These are phyloP conservation scores for Nerophis ophidion DNA, from an alignment of 2,113 vertebrate species.

Conservation along the genomic window DNA sequence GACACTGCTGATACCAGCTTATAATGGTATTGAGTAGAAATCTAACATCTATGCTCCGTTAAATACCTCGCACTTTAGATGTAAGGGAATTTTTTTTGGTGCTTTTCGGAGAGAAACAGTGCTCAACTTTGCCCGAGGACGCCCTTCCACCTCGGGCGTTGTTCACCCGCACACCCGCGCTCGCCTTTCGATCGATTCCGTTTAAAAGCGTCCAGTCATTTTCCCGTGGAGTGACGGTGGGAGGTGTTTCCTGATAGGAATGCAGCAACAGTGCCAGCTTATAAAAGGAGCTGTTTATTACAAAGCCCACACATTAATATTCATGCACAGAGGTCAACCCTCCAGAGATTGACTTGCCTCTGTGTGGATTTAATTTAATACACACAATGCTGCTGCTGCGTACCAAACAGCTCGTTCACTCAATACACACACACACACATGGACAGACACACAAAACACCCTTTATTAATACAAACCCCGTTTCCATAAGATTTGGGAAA, in stretches of 20 bases:
- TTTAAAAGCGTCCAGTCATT: slow-evolving; percentile 1
- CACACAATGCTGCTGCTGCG: slow-evolving; percentile 33
- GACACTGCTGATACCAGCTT: too few relatives aligned
- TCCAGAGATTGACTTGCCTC: slow-evolving; percentile 40
- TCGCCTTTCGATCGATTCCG: slow-evolving; percentile 35
- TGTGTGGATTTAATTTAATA: slow-evolving; percentile 60
- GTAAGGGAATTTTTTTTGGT: too few relatives aligned
- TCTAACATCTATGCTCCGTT: too few relatives aligned
- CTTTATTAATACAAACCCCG: too few relatives aligned
- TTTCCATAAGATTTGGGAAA: too few relatives aligned
- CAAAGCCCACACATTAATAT: slow-evolving; percentile 53
- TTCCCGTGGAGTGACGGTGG: slow-evolving; percentile 28
- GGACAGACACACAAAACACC: too few relatives aligned
- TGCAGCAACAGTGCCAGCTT: slow-evolving; percentile 25
- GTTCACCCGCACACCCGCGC: neutral
- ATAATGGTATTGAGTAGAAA: too few relatives aligned
- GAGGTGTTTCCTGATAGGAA: slow-evolving; percentile 30
- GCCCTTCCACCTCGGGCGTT: neutral
- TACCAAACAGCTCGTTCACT: slow-evolving; percentile 33
- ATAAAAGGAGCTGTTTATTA: slow-evolving; percentile 43
- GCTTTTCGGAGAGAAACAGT: too few relatives aligned
- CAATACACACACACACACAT: too few relatives aligned
- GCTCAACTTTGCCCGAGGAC: neutral
- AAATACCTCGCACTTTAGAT: too few relatives aligned
- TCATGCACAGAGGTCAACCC: slow-evolving; percentile 41